Evolutionary conservation across 2,888 invertebrate species (phyloP).

Genomic region (Margaritifera margaritifera): DNA sequence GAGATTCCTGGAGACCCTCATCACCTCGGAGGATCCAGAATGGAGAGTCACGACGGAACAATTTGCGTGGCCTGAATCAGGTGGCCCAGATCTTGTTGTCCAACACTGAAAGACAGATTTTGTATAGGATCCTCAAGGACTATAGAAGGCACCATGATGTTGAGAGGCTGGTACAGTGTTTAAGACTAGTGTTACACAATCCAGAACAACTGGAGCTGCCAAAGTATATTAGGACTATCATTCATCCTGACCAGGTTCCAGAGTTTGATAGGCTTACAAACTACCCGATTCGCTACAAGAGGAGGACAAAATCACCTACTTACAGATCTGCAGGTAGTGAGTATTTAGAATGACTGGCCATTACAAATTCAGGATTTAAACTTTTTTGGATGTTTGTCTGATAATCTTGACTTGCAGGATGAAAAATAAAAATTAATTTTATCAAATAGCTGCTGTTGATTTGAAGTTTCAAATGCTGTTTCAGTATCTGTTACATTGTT

Average conservation of each 20-base stretch:
- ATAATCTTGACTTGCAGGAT: too few relatives aligned
- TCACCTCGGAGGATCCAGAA: too few relatives aligned
- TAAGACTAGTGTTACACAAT: constrained; percentile 49
- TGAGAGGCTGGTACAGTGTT: constrained; percentile 38
- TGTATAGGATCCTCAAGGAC: constrained; percentile 52
- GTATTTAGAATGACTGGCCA: not conserved
- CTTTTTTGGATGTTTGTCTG: too few relatives aligned
- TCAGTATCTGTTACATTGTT: too few relatives aligned
- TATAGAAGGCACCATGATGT: constrained; percentile 44
- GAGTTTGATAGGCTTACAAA: constrained; percentile 36
- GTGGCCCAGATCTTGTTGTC: constrained; percentile 29
- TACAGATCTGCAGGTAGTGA: not conserved
- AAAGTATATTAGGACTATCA: constrained; percentile 52
- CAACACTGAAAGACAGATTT: constrained; percentile 46
- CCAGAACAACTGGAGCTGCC: constrained; percentile 57
- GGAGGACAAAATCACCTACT: not conserved
- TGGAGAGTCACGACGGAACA: too few relatives aligned
- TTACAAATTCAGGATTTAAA: too few relatives aligned
- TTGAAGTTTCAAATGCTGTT: too few relatives aligned
- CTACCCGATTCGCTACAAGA: not conserved
- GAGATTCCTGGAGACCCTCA: too few relatives aligned
- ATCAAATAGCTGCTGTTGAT: too few relatives aligned
- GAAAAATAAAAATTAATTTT: too few relatives aligned
- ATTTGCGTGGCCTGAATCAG: constrained; percentile 24
- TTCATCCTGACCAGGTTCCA: constrained; percentile 43